Conservation (phyloP, 2,113 vertebrate genomes). For the Picathartes gymnocephalus region DNA sequence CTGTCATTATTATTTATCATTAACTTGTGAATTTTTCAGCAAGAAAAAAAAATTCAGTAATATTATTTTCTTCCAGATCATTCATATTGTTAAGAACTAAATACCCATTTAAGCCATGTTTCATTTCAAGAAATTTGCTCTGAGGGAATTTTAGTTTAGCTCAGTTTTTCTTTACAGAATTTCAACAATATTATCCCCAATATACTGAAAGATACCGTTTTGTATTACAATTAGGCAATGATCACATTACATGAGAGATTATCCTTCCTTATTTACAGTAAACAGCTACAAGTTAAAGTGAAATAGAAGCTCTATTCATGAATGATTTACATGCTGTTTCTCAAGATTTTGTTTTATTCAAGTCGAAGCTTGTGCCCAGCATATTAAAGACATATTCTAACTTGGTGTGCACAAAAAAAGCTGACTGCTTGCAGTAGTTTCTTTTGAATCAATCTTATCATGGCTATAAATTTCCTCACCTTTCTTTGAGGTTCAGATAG, state of each 20-base stretch:
- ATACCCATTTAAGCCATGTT: conserved; percentile 25
- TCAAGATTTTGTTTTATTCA: conserved; percentile 44
- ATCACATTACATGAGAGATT: conserved; percentile 65
- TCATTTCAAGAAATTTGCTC: conserved; percentile 43
- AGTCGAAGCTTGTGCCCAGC: conserved; percentile 1
- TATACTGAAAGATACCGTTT: background rate
- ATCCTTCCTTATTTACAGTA: conserved; percentile 49
- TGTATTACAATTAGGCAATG: conserved; percentile 45
- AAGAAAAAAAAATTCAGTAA: background rate
- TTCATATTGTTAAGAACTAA: background rate
- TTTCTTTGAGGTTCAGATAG: background rate
- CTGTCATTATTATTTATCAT: background rate
- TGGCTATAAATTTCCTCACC: background rate
- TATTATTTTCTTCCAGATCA: background rate
- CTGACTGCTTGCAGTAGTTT: background rate
- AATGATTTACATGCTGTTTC: conserved; percentile 59
- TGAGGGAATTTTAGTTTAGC: conserved; percentile 17
- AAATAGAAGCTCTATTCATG: conserved; percentile 45
- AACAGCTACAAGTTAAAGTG: conserved; percentile 53
- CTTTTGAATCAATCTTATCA: background rate
- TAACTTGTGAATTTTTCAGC: background rate
- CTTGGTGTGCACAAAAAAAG: background rate
- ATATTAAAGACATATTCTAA: conserved; percentile 38
- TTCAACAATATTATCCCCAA: conserved; percentile 6
- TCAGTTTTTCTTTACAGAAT: conserved; percentile 11